Percentiles rank a stretch among this genome's conserved stretches.
phyloP scores from a whole-genome alignment of 1,140 invertebrate genomes.

The Orchesella cincta region DNA sequence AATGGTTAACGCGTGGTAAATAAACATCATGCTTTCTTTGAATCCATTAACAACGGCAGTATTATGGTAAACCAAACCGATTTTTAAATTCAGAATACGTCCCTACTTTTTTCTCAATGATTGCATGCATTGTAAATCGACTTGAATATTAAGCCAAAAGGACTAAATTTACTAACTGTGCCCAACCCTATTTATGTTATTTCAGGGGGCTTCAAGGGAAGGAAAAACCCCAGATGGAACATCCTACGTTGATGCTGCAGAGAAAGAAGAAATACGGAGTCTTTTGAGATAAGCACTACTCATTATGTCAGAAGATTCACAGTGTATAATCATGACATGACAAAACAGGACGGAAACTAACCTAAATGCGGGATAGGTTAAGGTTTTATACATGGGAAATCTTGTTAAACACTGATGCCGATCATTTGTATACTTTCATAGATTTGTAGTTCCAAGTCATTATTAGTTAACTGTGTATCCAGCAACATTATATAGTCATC shows the following conservation, averaged over 20 bases:
- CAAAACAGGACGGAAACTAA: neutral
- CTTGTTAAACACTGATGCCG: neutral
- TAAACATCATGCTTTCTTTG: too few species aligned
- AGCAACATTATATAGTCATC: too few species aligned
- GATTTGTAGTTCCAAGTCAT: neutral
- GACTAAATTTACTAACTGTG: neutral
- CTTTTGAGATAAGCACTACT: slow-evolving; percentile 40
- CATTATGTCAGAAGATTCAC: neutral
- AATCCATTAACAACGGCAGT: too few species aligned
- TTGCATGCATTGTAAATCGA: too few species aligned
- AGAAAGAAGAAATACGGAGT: slow-evolving; percentile 79
- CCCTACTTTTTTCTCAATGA: too few species aligned
- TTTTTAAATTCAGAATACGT: too few species aligned
- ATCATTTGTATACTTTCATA: neutral
- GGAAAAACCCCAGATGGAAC: slow-evolving; percentile 83
- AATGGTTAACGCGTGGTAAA: too few species aligned
- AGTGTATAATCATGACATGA: neutral
- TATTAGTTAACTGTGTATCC: neutral
- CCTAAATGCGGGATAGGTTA: neutral
- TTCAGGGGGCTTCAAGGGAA: slow-evolving; percentile 78
- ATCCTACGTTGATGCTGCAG: slow-evolving; percentile 82
- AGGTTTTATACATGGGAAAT: neutral
- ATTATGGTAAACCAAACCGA: too few species aligned
- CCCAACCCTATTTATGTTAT: slow-evolving; percentile 22
- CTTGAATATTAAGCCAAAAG: neutral